Evolutionary conservation across 2,113 vertebrate genomes (phyloP).

Genomic region (Irena cyanogastra): DNA sequence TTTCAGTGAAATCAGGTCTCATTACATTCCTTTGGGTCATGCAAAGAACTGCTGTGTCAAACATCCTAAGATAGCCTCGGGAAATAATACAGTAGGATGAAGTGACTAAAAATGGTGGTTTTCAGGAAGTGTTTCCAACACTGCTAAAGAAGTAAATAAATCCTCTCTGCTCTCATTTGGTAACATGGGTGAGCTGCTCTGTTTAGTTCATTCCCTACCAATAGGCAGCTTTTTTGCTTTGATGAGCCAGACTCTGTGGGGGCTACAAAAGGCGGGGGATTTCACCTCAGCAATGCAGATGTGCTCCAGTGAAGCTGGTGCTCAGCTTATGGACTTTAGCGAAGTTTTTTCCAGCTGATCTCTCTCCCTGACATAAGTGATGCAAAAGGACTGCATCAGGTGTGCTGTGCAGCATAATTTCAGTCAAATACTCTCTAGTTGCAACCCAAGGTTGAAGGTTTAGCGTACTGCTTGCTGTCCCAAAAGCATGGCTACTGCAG

Average conservation of each 20-base stretch:
- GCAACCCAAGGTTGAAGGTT: background rate
- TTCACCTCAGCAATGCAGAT: background rate
- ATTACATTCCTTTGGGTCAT: background rate
- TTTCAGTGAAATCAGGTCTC: conserved; percentile 32
- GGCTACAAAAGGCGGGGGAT: background rate
- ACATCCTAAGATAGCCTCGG: conserved; percentile 6
- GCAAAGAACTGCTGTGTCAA: conserved; percentile 17
- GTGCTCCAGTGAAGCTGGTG: background rate
- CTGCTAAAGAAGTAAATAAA: conserved; percentile 54
- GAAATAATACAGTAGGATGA: conserved; percentile 50
- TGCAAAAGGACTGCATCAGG: background rate
- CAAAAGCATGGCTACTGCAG: background rate
- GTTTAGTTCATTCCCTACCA: background rate
- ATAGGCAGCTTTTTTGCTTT: background rate
- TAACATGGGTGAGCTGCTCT: conserved; percentile 9
- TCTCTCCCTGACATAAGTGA: background rate
- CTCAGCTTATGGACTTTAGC: background rate
- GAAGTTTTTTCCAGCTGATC: background rate
- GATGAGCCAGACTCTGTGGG: background rate
- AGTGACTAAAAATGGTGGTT: conserved; percentile 38
- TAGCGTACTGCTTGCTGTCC: accelerated
- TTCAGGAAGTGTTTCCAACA: conserved; percentile 49
- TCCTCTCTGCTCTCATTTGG: conserved; percentile 38
- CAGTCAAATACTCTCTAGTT: background rate
- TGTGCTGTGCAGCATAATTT: background rate